These are phyloP conservation scores for Caenorhabditis drosophilae DNA, from an alignment of 2,888 invertebrate genomes.

Conservation along the genomic window DNA sequence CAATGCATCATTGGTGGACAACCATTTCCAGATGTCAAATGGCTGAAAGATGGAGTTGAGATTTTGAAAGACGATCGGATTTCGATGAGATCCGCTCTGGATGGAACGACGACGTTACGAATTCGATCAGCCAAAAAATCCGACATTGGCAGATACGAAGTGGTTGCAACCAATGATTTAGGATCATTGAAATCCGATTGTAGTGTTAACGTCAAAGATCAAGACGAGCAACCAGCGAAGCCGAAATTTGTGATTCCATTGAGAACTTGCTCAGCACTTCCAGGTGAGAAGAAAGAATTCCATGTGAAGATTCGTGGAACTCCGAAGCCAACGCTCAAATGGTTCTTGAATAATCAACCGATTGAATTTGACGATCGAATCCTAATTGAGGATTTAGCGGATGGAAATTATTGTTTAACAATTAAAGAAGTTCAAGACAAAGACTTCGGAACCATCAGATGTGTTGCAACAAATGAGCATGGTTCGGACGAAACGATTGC, in stretches of 20 bases:
- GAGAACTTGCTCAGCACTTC: conserved; percentile 71
- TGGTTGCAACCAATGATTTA: conserved; percentile 55
- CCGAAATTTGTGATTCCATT: conserved; percentile 70
- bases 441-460: conserved; percentile 76
- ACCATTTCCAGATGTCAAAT: conserved; percentile 69
- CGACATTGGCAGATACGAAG: conserved; percentile 65
- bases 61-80: conserved; percentile 60
- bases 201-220: conserved; percentile 54
- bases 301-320: conserved; percentile 70
- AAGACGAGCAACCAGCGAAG: conserved; percentile 57
- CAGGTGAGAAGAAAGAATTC: conserved; percentile 78
- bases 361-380: conserved; percentile 52
- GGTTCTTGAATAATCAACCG: conserved; percentile 64
- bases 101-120: conserved; percentile 64
- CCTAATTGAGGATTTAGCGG: conserved; percentile 71
- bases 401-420: conserved; percentile 80
- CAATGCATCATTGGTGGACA: conserved; percentile 69
- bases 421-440: conserved; percentile 79
- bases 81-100: conserved; percentile 59
- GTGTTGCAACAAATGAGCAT: conserved; percentile 78
- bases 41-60: conserved; percentile 59
- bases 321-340: conserved; percentile 71
- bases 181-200: conserved; percentile 52
- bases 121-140: conserved; percentile 58
- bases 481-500: conserved; percentile 76